Conservation (phyloP, 2,797 vertebrate genomes). For the Hyperoplus lanceolatus region DNA sequence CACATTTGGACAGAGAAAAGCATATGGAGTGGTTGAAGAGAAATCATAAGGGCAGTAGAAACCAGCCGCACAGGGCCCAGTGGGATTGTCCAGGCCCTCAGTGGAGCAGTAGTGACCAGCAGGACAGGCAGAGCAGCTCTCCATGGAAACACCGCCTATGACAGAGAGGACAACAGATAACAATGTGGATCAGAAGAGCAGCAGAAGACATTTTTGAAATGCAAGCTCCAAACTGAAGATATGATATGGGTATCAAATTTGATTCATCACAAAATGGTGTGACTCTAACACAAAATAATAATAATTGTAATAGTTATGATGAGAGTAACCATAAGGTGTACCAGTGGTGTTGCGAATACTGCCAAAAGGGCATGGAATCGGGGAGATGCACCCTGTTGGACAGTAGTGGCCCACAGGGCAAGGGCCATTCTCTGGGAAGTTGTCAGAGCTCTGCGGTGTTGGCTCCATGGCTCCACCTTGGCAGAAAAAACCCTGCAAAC, state of each 20-base stretch:
- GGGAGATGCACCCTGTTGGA: constrained; percentile 85
- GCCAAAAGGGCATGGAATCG: constrained; percentile 89
- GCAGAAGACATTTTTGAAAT: background rate
- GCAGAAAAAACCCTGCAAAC: constrained; percentile 91
- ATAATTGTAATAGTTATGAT: background rate
- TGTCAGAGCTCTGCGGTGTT: constrained; percentile 77
- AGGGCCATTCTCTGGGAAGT: constrained; percentile 85
- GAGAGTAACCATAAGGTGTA: constrained; percentile 65
- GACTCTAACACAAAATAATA: background rate
- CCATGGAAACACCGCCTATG: constrained; percentile 87
- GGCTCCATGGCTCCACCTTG: constrained; percentile 86
- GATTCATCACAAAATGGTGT: background rate
- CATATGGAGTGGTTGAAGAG: constrained; percentile 85
- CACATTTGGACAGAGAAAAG: constrained; percentile 92
- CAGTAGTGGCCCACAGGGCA: constrained; percentile 92
- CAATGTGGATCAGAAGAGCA: background rate
- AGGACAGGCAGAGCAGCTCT: constrained; percentile 89
- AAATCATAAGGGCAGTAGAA: constrained; percentile 90
- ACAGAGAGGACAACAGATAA: constrained; percentile 27
- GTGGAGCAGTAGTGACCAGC: constrained; percentile 90
- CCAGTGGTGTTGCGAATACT: constrained; percentile 88
- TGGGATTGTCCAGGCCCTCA: constrained; percentile 83
- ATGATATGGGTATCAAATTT: background rate
- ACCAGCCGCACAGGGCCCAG: constrained; percentile 86
- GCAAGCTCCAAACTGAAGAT: background rate